Evolutionary conservation across 2,113 vertebrate species (phyloP).

Genomic region (Lampris megalopsis): DNA sequence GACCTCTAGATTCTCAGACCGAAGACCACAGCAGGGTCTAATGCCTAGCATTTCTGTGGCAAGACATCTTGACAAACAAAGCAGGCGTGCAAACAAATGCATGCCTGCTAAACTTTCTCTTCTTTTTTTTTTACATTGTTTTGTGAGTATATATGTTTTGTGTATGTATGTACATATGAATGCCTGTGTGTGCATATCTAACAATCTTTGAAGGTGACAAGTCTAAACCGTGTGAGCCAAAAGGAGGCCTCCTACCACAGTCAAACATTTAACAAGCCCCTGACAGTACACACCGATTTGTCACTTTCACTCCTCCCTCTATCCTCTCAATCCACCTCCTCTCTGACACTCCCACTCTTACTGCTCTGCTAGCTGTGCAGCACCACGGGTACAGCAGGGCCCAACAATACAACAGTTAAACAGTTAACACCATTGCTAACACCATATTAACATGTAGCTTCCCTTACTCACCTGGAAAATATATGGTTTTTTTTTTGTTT

Average conservation of each 20-base stretch:
- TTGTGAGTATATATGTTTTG: background rate
- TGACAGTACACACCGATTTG: conserved; percentile 37
- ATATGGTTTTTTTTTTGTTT: no score
- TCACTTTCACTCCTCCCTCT: conserved; percentile 51
- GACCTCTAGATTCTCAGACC: conserved; percentile 52
- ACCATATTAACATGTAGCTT: no score
- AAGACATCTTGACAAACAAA: conserved; percentile 80
- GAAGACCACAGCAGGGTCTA: conserved; percentile 62
- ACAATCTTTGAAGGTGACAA: conserved; percentile 13
- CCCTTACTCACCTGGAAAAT: no score
- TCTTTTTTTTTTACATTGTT: conserved; percentile 2
- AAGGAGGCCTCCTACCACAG: conserved; percentile 38
- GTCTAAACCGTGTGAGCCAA: conserved; percentile 45
- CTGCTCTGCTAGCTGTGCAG: background rate
- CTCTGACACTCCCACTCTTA: background rate
- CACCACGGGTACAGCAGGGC: no score
- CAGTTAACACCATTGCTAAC: no score
- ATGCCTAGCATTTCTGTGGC: conserved; percentile 57
- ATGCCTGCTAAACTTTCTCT: conserved; percentile 1
- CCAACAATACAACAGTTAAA: no score
- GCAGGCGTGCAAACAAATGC: conserved; percentile 29
- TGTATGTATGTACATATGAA: background rate
- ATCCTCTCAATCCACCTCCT: conserved; percentile 28
- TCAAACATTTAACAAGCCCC: conserved; percentile 47
- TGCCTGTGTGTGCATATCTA: conserved; percentile 28